phyloP scores from a whole-genome alignment of 2,888 invertebrate species.

The Caenorhabditis japonica region DNA sequence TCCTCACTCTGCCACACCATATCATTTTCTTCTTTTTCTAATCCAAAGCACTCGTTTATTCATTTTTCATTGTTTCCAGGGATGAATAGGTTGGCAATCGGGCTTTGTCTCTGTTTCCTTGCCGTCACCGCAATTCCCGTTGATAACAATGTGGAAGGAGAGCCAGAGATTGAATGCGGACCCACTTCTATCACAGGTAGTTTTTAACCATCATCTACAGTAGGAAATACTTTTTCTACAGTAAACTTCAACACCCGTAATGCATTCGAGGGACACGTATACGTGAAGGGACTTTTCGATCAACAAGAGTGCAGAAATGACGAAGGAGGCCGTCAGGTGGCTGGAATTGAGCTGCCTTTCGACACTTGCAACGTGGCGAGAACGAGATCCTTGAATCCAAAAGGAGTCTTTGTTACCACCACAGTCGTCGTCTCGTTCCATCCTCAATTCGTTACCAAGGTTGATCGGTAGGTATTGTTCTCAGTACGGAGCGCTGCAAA shows the following conservation, averaged over 20 bases:
- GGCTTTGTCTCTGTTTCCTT: slow-evolving; percentile 23
- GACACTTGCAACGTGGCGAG: slow-evolving; percentile 76
- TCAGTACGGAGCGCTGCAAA: no score
- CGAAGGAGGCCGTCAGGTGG: slow-evolving; percentile 73
- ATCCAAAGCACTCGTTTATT: background rate
- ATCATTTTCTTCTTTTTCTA: background rate
- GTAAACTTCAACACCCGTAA: slow-evolving; percentile 77
- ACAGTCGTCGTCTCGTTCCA: slow-evolving; percentile 77
- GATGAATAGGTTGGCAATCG: slow-evolving; percentile 33
- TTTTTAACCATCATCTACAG: slow-evolving; percentile 26
- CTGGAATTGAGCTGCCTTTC: slow-evolving; percentile 77
- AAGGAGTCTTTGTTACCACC: slow-evolving; percentile 76
- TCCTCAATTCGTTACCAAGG: slow-evolving; percentile 77
- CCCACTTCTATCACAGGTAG: slow-evolving; percentile 75
- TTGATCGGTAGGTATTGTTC: slow-evolving; percentile 58
- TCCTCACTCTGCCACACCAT: slow-evolving; percentile 1
- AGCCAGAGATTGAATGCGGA: slow-evolving; percentile 77
- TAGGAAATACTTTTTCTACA: slow-evolving; percentile 44
- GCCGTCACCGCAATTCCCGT: slow-evolving; percentile 71
- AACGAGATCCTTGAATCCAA: slow-evolving; percentile 76
- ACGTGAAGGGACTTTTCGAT: slow-evolving; percentile 75
- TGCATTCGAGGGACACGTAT: slow-evolving; percentile 70
- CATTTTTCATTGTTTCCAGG: background rate
- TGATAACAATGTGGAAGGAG: slow-evolving; percentile 76
- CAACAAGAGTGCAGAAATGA: slow-evolving; percentile 74